Evolutionary conservation across 2,888 invertebrate genomes (phyloP).

Genomic region (Anthrax anthrax): DNA sequence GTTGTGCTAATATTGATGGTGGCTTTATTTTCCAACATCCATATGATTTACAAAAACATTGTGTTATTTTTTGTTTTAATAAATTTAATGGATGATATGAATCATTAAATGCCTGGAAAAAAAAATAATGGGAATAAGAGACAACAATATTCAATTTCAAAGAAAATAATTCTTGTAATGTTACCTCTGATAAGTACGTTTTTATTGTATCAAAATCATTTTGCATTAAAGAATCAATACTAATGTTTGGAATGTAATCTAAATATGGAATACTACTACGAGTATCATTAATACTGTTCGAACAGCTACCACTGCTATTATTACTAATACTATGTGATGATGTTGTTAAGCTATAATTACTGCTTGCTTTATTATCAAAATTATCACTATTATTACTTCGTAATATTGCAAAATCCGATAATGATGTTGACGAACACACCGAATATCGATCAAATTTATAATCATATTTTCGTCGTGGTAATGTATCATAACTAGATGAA

Average conservation of each 20-base stretch:
- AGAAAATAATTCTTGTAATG: not conserved
- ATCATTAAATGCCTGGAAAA: conserved; percentile 26
- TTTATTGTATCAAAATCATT: conserved; percentile 25
- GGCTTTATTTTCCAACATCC: conserved; percentile 35
- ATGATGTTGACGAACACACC: too few relatives aligned
- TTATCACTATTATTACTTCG: too few relatives aligned
- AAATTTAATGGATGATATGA: conserved; percentile 31
- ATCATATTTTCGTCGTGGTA: too few relatives aligned
- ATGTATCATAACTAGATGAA: too few relatives aligned
- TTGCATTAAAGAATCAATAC: conserved; percentile 22
- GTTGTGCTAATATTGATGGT: conserved; percentile 49
- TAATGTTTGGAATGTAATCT: conserved; percentile 30
- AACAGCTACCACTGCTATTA: too few relatives aligned
- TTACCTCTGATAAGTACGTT: conserved; percentile 23
- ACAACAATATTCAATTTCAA: not conserved
- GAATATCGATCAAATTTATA: too few relatives aligned
- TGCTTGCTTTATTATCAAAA: too few relatives aligned
- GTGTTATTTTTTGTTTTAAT: conserved; percentile 31
- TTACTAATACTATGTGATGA: not conserved
- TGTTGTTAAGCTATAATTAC: too few relatives aligned
- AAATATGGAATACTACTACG: conserved; percentile 18
- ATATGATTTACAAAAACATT: conserved; percentile 32
- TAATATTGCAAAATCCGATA: too few relatives aligned
- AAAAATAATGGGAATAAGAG: not conserved
- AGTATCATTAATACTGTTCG: too few relatives aligned